A percentile compares a stretch with the other conserved stretches of the same genome.
These are phyloP conservation scores for Polietes domitor DNA, from an alignment of 2,888 invertebrate species.

Conservation along the genomic window DNA sequence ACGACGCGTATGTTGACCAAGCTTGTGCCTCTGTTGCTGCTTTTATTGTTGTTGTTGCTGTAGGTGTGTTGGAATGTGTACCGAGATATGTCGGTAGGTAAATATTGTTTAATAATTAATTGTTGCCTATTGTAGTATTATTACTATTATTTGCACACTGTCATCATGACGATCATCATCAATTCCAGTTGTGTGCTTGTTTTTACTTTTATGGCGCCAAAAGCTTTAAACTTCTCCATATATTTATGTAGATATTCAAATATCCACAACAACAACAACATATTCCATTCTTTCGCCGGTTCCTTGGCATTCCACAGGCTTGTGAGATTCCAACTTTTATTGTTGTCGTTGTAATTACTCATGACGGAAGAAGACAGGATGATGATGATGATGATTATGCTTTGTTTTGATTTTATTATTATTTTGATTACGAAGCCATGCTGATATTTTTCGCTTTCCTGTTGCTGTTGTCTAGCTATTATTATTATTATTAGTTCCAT, in stretches of 20 bases:
- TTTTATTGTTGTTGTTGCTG: background rate
- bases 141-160: background rate
- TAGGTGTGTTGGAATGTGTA: background rate
- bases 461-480: background rate
- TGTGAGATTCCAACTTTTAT: background rate
- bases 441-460: background rate
- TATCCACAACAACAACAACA: background rate
- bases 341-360: background rate
- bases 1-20: too few species aligned
- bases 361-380: background rate
- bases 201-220: conserved; percentile 20
- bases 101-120: conserved; percentile 32
- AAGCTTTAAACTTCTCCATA: background rate
- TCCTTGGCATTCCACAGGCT: background rate
- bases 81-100: conserved; percentile 11
- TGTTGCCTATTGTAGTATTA: background rate
- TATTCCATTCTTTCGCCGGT: background rate
- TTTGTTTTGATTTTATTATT: background rate
- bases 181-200: background rate
- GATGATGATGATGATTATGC: background rate
- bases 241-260: too few species aligned
- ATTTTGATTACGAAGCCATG: too few species aligned
- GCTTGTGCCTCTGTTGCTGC: background rate
- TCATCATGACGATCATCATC: background rate
- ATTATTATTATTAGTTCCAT: conserved; percentile 11